Conservation (phyloP, 2,888 invertebrate genomes). For the Pelosia muscerda region DNA sequence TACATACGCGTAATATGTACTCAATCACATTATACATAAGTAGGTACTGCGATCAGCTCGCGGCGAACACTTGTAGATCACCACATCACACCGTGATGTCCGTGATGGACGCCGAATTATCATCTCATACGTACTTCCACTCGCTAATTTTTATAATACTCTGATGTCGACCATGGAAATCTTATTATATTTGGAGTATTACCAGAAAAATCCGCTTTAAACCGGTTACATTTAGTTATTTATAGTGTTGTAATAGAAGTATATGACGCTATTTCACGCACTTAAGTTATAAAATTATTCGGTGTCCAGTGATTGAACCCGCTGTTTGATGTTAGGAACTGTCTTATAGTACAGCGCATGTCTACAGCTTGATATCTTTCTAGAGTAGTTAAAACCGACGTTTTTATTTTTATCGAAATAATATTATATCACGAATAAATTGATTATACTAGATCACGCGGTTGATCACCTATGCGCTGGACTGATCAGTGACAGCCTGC, state of each 20-base stretch:
- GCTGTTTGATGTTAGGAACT: background rate
- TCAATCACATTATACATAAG: background rate
- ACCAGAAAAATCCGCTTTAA: background rate
- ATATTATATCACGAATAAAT: too few species aligned
- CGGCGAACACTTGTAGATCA: conserved; percentile 1
- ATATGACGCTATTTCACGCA: background rate
- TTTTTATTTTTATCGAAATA: background rate
- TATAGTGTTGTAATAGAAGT: background rate
- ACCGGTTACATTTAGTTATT: background rate
- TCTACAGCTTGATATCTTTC: background rate
- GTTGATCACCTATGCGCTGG: too few species aligned
- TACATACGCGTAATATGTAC: background rate
- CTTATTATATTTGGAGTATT: background rate
- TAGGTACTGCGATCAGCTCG: background rate
- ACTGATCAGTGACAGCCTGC: too few species aligned
- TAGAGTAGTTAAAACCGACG: background rate
- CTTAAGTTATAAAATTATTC: background rate
- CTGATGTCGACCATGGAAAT: background rate
- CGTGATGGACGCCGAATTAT: conserved; percentile 16
- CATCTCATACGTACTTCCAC: conserved; percentile 12
- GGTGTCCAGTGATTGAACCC: background rate
- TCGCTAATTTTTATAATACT: conserved; percentile 18
- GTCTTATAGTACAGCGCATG: background rate
- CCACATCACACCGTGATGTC: conserved; percentile 9
- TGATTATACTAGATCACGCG: too few species aligned